Base-by-base conservation (phyloP, 2,113 vertebrate genomes). In the Machaerirhynchus nigripectus region DNA sequence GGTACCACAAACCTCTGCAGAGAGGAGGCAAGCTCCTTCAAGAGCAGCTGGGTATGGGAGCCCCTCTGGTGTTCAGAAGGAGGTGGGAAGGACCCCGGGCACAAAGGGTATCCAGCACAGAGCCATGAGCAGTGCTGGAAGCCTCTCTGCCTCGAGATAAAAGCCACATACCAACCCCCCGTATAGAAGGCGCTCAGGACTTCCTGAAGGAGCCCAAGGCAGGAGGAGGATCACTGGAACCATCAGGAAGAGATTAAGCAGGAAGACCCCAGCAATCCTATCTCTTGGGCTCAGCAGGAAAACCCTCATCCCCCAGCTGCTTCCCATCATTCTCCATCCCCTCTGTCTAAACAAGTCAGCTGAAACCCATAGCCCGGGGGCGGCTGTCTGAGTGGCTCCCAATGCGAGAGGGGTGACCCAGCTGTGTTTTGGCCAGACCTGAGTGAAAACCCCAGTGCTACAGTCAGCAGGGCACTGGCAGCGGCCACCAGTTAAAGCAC, bases 301-400 rank as follows among this genome's bases (percentile, higher is more conserved):
- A 30, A 23, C 33, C 9, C 22, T 78, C 15, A 21, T 13, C 22
- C 23, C 14, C 14, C 31, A 84, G 39, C 77, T 71, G 27, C 22
- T 70, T 82, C 52, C n/a, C 22, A 64, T 60, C 49, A 53, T 9
- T 49, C 39, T 74, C 52, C 57, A 71, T 60, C 17, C 9, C 23
- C 26, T 15, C 16, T 49, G 13, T 24, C 68, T 47, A 26, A 64
- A 60, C 15, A 56, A 65, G 37, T 28, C 46, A 76, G 57, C 46
- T 65, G 84, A 73, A 95, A 57, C 28, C 31, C 39, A 10, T 8
- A 69, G 49, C 47, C 24, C 2, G 0, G 30, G 20, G 35, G 12
- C 3, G 0, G 6, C 37, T 7, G 2, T 42, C 12, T 10, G 18
- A 57, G 28, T 17, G 7, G 20, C 26, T 79, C 18, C 5, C 16